phyloP scores from a whole-genome alignment of 2,888 invertebrate genomes.

The Diplolepis rosae region DNA sequence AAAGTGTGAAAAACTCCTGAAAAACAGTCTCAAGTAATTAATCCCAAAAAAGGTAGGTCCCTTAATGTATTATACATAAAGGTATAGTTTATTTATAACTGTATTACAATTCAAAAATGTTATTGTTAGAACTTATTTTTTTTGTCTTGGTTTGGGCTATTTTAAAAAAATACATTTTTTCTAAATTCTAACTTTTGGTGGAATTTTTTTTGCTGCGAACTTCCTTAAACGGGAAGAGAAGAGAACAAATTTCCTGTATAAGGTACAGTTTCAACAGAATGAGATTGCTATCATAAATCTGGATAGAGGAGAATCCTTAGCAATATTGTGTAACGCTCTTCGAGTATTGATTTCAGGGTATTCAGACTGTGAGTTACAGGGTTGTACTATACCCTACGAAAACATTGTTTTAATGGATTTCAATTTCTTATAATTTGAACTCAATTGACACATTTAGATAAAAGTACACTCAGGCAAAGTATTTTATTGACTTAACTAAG shows the following conservation, averaged over 20 bases:
- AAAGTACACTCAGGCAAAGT: too few relatives aligned
- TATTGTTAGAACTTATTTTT: too few relatives aligned
- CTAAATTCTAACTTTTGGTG: background rate
- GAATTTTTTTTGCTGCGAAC: background rate
- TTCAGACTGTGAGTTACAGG: slow-evolving; percentile 57
- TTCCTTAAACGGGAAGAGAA: background rate
- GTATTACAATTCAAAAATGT: background rate
- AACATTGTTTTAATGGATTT: slow-evolving; percentile 45
- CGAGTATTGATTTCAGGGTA: slow-evolving; percentile 66
- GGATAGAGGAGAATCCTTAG: slow-evolving; percentile 59
- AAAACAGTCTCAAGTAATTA: background rate
- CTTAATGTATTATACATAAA: background rate
- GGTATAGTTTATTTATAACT: background rate
- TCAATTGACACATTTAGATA: too few relatives aligned
- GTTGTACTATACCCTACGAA: slow-evolving; percentile 60
- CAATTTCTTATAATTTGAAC: background rate
- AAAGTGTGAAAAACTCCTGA: background rate
- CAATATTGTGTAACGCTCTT: slow-evolving; percentile 59
- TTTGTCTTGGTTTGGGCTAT: too few relatives aligned
- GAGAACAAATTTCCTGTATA: background rate
- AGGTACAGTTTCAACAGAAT: background rate
- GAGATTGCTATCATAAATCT: slow-evolving; percentile 46
- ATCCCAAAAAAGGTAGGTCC: background rate
- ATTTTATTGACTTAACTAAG: too few relatives aligned
- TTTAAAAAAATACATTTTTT: background rate